A percentile compares a stretch with the other conserved stretches of the same genome.
Evolutionary conservation across 2,797 vertebrate genomes (phyloP).

Genomic region (Scleropages formosus): DNA sequence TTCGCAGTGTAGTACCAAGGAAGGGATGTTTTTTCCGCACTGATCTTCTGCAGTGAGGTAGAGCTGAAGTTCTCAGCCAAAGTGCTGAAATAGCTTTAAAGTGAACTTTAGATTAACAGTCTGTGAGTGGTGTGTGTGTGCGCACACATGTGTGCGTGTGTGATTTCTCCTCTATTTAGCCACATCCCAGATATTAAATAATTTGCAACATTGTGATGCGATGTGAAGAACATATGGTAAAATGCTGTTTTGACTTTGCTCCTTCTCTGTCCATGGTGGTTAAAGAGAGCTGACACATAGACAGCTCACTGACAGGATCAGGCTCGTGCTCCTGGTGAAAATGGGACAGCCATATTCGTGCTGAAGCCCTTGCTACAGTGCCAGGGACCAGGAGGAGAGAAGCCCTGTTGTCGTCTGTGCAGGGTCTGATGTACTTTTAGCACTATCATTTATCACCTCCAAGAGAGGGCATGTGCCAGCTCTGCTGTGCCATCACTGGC

Average conservation of each 20-base stretch:
- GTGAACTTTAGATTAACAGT: background rate
- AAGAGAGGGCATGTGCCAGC: background rate
- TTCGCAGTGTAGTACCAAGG: background rate
- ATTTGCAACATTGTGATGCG: no score
- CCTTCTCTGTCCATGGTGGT: no score
- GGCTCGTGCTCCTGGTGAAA: slow-evolving; percentile 35
- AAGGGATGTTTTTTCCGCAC: background rate
- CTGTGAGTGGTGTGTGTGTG: no score
- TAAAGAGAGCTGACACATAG: no score
- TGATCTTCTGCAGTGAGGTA: background rate
- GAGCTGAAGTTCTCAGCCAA: background rate
- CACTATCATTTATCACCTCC: slow-evolving; percentile 55
- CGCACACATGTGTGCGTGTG: no score
- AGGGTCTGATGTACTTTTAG: slow-evolving; percentile 66
- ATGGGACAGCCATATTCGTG: slow-evolving; percentile 46
- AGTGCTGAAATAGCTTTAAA: background rate
- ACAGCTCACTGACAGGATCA: no score
- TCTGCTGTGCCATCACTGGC: background rate
- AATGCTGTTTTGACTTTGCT: no score
- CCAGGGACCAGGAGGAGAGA: slow-evolving; percentile 55
- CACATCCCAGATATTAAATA: no score
- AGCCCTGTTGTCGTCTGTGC: slow-evolving; percentile 58
- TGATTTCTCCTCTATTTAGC: no score
- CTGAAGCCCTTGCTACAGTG: slow-evolving; percentile 51
- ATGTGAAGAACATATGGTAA: no score